Base-by-base conservation (phyloP, 2,797 vertebrate species). In the Danio tinwini region DNA sequence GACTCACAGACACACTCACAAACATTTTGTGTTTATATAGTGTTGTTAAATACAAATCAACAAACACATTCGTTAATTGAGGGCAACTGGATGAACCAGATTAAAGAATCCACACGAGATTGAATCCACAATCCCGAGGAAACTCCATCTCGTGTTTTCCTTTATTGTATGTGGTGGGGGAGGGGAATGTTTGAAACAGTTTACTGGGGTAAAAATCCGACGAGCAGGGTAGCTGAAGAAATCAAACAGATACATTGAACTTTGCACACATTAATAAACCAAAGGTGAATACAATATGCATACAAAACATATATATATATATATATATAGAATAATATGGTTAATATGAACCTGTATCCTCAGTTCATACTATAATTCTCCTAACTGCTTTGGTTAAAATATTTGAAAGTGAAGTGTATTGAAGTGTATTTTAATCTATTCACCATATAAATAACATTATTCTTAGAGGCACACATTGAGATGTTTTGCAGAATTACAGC, bases 101-200 rank as follows among this genome's bases (percentile, higher is more conserved):
- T 19, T 44, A n/a, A 13, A 58, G 76, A 76, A 55, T 59, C 59
- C 39, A 61, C 65, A 68, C 14, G 17, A 59, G 59, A 42, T 29
- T 14, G 42, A 73, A 47, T 49, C 58, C 71, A 59, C 53, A 78
- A 62, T 87, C 86, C 86, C 6, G 6, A 71, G 5, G 5, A 2
- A 81, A 84, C n/a, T 88, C 87, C 87, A 86, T 80, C 52, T 45
- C 85, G 6, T 75, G 84, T 83, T 86, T 86, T 83, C 79, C 76
- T 53, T 19, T 67, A 79, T 37, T 62, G 56, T 50, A 39, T 29
- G 37, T 47, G 21, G 40, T 84, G 83, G 85, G 84, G 84, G 83
- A 85, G 77, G 85, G 85, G 81, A 74, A 70, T 29, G 76, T 77
- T 78, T 74, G 76, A 76, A 81, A 73, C 53, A 75, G 55, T 55